Percentiles rank a stretch among this genome's conserved stretches.
phyloP scores from a whole-genome alignment of 1,140 invertebrate genomes.

The Onthophagus taurus region DNA sequence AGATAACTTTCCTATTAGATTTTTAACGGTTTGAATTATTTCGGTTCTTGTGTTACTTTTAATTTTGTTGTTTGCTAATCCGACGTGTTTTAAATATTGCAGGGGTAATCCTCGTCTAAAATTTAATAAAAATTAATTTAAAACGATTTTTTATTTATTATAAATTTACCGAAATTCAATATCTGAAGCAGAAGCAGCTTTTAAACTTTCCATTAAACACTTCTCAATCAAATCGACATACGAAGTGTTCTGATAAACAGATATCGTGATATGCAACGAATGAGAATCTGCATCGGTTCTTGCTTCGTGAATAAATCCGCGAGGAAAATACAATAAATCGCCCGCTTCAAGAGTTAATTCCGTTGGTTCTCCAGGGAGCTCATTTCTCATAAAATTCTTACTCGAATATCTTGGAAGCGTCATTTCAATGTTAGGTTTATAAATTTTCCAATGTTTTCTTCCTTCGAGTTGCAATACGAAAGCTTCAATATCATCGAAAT shows the following conservation, averaged over 20 bases:
- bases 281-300: slow-evolving; percentile 62
- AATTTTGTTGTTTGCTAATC: slow-evolving; percentile 50
- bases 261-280: slow-evolving; percentile 89
- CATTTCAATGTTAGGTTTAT: slow-evolving; percentile 49
- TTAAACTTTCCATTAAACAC: slow-evolving; percentile 65
- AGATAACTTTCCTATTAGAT: slow-evolving; percentile 53
- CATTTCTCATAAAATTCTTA: slow-evolving; percentile 66
- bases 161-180: slow-evolving; percentile 56
- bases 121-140: slow-evolving; percentile 4
- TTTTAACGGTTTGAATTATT: slow-evolving; percentile 50
- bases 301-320: slow-evolving; percentile 91
- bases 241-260: slow-evolving; percentile 82
- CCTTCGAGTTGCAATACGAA: slow-evolving; percentile 96
- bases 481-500: slow-evolving; percentile 98
- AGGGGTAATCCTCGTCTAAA: slow-evolving; percentile 67
- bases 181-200: slow-evolving; percentile 60
- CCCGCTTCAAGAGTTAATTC: slow-evolving; percentile 76
- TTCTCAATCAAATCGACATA: slow-evolving; percentile 83
- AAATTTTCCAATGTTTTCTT: slow-evolving; percentile 88
- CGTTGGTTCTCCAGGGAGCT: slow-evolving; percentile 72
- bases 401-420: slow-evolving; percentile 71
- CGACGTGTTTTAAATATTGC: slow-evolving; percentile 65
- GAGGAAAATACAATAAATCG: slow-evolving; percentile 85
- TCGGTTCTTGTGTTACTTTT: slow-evolving; percentile 40
- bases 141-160: slow-evolving; percentile 3